A percentile compares a stretch with the other conserved stretches of the same genome.
Conservation (phyloP, 2,113 vertebrate species). For the Scomber scombrus region DNA sequence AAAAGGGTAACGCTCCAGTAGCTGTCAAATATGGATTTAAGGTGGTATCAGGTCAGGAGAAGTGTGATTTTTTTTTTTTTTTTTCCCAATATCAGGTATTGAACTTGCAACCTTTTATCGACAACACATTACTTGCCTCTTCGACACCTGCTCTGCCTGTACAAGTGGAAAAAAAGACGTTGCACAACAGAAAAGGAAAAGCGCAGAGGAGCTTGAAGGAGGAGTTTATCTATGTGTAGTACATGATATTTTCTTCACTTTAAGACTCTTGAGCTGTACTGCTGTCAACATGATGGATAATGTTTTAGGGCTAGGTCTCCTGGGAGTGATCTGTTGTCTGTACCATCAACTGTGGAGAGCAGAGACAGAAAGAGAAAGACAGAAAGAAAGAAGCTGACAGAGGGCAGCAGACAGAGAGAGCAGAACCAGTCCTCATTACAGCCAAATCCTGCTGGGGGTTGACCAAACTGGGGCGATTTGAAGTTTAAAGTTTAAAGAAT, state of each 20-base stretch:
- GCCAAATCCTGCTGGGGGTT: constrained; percentile 75
- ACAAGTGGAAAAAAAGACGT: constrained; percentile 48
- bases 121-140: constrained; percentile 11
- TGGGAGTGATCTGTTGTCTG: constrained; percentile 79
- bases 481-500: constrained; percentile 74
- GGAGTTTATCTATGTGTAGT: constrained; percentile 68
- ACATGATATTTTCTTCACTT: constrained; percentile 79
- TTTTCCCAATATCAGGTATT: constrained; percentile 5
- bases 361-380: constrained; percentile 55
- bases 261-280: constrained; percentile 67
- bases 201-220: constrained; percentile 41
- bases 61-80: constrained; percentile 8
- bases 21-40: constrained; percentile 66
- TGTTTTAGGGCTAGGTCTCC: constrained; percentile 74
- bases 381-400: constrained; percentile 68
- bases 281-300: constrained; percentile 80
- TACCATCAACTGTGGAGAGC: constrained; percentile 64
- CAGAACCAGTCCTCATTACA: constrained; percentile 75
- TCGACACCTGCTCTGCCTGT: constrained; percentile 39
- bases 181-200: constrained; percentile 39
- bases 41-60: constrained; percentile 40
- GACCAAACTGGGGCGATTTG: constrained; percentile 68
- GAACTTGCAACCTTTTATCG: constrained; percentile 27
- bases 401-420: constrained; percentile 64
- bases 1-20: constrained; percentile 49